Evolutionary conservation across 2,888 invertebrate genomes (phyloP).

Genomic region (Bellardia pandia): DNA sequence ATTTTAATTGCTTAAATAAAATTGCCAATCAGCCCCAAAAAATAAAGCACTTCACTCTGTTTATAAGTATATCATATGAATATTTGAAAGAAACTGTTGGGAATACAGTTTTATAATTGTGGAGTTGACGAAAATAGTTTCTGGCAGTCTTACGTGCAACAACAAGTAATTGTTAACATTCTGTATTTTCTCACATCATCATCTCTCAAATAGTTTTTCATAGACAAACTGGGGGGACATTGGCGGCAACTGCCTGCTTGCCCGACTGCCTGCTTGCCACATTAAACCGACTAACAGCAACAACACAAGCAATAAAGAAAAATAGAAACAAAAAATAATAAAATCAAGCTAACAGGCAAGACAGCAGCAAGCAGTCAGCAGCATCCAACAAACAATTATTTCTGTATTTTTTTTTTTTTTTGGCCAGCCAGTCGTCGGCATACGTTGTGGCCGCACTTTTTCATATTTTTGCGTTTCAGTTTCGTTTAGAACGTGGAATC

Average conservation of each 20-base stretch:
- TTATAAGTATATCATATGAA: no score
- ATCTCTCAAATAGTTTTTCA: slow-evolving; percentile 57
- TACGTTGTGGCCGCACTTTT: slow-evolving; percentile 74
- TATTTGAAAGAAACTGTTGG: no score
- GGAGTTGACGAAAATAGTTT: no score
- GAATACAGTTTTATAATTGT: no score
- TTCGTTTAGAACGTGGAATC: slow-evolving; percentile 80
- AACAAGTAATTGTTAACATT: slow-evolving; percentile 47
- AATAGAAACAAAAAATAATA: slow-evolving; percentile 33
- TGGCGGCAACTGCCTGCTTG: slow-evolving; percentile 58
- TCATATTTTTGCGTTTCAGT: slow-evolving; percentile 80
- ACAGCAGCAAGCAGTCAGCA: slow-evolving; percentile 58
- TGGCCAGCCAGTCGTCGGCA: slow-evolving; percentile 58
- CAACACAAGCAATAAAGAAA: slow-evolving; percentile 48
- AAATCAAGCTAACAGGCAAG: slow-evolving; percentile 53
- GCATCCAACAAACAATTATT: slow-evolving; percentile 63
- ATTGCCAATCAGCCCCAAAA: no score
- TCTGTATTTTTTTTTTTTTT: slow-evolving; percentile 33
- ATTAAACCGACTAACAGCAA: slow-evolving; percentile 20
- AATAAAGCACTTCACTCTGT: no score
- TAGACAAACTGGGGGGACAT: slow-evolving; percentile 63
- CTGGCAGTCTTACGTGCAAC: not conserved
- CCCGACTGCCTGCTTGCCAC: slow-evolving; percentile 24
- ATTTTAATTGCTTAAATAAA: no score
- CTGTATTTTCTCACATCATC: slow-evolving; percentile 61